Percentiles rank a stretch among this genome's conserved stretches.
These are phyloP conservation scores for Morone chrysops DNA, from an alignment of 2,113 vertebrate genomes.

Conservation along the genomic window DNA sequence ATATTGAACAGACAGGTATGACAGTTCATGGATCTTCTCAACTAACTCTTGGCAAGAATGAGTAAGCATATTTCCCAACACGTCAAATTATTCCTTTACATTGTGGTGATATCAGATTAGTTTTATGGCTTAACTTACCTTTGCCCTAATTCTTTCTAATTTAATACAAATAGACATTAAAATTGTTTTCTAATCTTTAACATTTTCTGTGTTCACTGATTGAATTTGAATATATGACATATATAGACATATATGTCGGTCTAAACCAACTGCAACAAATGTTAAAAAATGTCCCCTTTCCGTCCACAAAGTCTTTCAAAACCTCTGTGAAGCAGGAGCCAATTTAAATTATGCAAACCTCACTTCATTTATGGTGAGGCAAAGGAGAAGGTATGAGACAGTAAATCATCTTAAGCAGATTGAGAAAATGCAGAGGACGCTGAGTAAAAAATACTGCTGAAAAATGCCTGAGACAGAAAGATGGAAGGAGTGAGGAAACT, in stretches of 20 bases:
- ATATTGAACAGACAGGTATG: background rate
- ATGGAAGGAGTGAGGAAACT: background rate
- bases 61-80: background rate
- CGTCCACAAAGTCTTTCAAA: conserved; percentile 19
- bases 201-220: conserved; percentile 2
- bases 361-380: conserved; percentile 13
- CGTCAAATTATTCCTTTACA: background rate
- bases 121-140: background rate
- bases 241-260: too few species aligned
- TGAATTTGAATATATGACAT: conserved; percentile 1
- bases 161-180: too few species aligned
- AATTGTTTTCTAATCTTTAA: background rate
- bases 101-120: background rate
- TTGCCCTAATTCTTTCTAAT: too few species aligned
- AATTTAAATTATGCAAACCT: conserved; percentile 59
- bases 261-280: too few species aligned
- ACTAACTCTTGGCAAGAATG: background rate
- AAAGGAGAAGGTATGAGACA: conserved; percentile 2
- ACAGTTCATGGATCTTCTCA: background rate
- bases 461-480: background rate
- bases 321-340: conserved; percentile 16
- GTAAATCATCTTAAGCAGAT: conserved; percentile 16
- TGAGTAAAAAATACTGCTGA: background rate
- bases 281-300: conserved; percentile 16
- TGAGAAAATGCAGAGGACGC: background rate